phyloP scores from a whole-genome alignment of 2,888 invertebrate species.

The Dromius quadrimaculatus region DNA sequence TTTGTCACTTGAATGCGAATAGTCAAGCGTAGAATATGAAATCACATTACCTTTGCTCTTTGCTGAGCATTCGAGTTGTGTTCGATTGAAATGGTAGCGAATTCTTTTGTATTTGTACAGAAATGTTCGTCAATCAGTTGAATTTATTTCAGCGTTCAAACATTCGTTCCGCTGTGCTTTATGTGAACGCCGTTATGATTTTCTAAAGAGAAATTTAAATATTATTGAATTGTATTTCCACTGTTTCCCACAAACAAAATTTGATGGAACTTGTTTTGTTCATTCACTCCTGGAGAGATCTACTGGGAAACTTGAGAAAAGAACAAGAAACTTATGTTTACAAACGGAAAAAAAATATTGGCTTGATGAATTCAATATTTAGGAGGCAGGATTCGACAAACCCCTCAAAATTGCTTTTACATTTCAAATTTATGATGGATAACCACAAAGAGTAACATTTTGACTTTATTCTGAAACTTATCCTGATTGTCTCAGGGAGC shows the following conservation, averaged over 20 bases:
- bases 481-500: too few species aligned
- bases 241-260: conserved; percentile 47
- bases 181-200: conserved; percentile 46
- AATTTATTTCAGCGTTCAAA: conserved; percentile 52
- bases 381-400: too few species aligned
- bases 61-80: conserved; percentile 49
- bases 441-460: too few species aligned
- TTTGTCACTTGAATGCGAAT: conserved; percentile 49
- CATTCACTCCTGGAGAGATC: too few species aligned
- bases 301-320: too few species aligned
- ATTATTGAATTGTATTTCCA: conserved; percentile 41
- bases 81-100: conserved; percentile 37
- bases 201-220: conserved; percentile 46
- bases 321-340: too few species aligned
- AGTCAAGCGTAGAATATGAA: conserved; percentile 52
- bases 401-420: too few species aligned
- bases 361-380: too few species aligned
- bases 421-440: too few species aligned
- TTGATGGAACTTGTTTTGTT: too few species aligned
- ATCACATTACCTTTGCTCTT: conserved; percentile 54
- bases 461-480: too few species aligned
- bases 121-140: conserved; percentile 52
- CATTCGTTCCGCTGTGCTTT: conserved; percentile 38
- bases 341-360: too few species aligned
- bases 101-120: conserved; percentile 52